Evolutionary conservation across 2,888 invertebrate species (phyloP).

Genomic region (Sycophila texana): DNA sequence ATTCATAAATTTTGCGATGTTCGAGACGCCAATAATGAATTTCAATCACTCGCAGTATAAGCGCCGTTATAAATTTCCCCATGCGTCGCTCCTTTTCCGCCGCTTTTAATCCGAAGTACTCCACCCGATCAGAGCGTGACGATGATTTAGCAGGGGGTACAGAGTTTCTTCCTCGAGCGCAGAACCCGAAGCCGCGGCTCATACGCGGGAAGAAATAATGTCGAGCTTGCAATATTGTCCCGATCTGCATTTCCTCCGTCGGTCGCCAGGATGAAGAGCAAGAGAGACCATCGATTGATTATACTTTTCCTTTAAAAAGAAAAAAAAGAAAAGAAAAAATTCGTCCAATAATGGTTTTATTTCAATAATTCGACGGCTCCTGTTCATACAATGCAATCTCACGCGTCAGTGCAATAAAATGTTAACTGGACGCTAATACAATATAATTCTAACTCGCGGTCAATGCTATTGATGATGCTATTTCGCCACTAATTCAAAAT

Average conservation of each 20-base stretch:
- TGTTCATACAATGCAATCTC: too few species aligned
- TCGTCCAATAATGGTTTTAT: too few species aligned
- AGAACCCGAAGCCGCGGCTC: neutral
- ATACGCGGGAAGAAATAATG: constrained; percentile 21
- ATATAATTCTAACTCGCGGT: too few species aligned
- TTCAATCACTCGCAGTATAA: neutral
- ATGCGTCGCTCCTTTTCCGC: neutral
- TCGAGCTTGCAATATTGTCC: constrained; percentile 4
- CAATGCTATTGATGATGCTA: too few species aligned
- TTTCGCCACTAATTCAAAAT: too few species aligned
- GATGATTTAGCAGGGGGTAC: constrained; percentile 11
- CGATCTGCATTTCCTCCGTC: constrained; percentile 21
- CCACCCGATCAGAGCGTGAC: neutral
- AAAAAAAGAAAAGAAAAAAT: too few species aligned
- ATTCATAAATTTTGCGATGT: too few species aligned
- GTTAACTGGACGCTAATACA: too few species aligned
- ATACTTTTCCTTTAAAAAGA: constrained; percentile 2
- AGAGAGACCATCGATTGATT: constrained; percentile 2
- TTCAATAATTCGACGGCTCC: too few species aligned
- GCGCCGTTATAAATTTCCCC: neutral
- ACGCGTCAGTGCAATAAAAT: too few species aligned
- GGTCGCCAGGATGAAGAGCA: neutral
- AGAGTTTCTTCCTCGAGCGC: neutral
- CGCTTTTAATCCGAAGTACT: neutral
- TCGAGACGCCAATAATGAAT: too few species aligned